Conservation (phyloP, 2,113 vertebrate genomes). For the Grammomys dolichurus region DNA sequence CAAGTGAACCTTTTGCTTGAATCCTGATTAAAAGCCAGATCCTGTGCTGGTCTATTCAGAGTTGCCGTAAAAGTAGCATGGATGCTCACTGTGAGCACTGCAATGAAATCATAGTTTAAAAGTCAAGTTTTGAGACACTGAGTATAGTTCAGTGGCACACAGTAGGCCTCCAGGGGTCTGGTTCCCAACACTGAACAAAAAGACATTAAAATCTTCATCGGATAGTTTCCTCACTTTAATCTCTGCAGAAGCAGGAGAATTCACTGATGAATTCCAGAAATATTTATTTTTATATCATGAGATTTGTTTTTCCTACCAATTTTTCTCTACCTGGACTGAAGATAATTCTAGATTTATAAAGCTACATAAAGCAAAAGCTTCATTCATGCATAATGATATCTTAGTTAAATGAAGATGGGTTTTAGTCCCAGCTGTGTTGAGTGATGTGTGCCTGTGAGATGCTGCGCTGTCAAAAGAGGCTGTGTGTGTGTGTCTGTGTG, state of each 20-base stretch:
- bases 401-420: slow-evolving; percentile 24
- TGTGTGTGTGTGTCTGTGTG: not conserved
- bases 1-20: slow-evolving; percentile 23
- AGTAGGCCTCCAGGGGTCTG: not conserved
- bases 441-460: not conserved
- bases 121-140: not conserved
- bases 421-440: slow-evolving; percentile 11
- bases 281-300: not conserved
- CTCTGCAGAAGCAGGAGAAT: slow-evolving; percentile 5
- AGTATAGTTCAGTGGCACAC: not conserved
- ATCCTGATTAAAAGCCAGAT: not conserved
- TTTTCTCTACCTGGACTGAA: not conserved
- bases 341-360: not conserved
- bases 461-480: not conserved
- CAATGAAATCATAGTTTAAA: slow-evolving; percentile 35
- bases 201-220: not conserved
- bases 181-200: not conserved
- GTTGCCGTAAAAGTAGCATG: not conserved
- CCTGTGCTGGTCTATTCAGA: not conserved
- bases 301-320: not conserved
- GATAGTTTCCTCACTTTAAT: slow-evolving; percentile 15
- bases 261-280: not conserved
- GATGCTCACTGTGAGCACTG: not conserved
- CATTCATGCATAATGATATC: not conserved
- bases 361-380: not conserved